Evolutionary conservation across 1,140 invertebrate species (phyloP).

Genomic region (Solenopsis fugax): DNA sequence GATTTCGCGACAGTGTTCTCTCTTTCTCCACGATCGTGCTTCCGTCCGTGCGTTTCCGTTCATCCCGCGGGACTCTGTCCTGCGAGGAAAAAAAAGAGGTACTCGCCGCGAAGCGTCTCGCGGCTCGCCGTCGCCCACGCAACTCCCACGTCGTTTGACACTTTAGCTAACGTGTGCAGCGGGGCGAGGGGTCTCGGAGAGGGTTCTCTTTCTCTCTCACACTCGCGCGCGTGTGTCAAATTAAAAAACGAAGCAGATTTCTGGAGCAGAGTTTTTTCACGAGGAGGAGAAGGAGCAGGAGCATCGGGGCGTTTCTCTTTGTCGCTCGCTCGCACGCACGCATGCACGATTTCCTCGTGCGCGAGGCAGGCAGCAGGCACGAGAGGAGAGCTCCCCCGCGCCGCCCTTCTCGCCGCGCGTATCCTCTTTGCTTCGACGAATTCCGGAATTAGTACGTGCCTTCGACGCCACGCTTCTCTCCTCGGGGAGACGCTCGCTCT

Average conservation of each 20-base stretch:
- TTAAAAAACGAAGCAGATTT: not conserved
- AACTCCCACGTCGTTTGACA: slow-evolving; percentile 76
- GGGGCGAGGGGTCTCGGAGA: not conserved
- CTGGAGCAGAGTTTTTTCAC: not conserved
- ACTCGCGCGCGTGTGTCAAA: not conserved
- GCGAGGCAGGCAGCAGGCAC: not conserved
- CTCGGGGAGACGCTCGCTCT: not conserved
- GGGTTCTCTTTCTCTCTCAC: not conserved
- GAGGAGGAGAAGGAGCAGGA: not conserved
- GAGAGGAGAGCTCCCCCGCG: not conserved
- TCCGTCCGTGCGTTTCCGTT: slow-evolving; percentile 4
- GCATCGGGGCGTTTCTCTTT: not conserved
- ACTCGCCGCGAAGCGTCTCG: slow-evolving; percentile 34
- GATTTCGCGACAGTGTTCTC: not conserved
- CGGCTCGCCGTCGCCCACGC: slow-evolving; percentile 64
- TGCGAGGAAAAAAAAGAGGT: not conserved
- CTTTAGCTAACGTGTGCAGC: slow-evolving; percentile 59
- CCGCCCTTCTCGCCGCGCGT: not conserved
- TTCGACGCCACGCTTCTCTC: slow-evolving; percentile 44
- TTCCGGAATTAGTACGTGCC: slow-evolving; percentile 58
- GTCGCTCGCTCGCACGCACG: not conserved
- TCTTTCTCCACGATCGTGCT: not conserved
- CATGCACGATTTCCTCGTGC: not conserved
- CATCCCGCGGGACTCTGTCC: not conserved
- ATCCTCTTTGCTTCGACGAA: slow-evolving; percentile 13